Evolutionary conservation across 2,113 vertebrate genomes (phyloP).

Genomic region (Anser cygnoides): DNA sequence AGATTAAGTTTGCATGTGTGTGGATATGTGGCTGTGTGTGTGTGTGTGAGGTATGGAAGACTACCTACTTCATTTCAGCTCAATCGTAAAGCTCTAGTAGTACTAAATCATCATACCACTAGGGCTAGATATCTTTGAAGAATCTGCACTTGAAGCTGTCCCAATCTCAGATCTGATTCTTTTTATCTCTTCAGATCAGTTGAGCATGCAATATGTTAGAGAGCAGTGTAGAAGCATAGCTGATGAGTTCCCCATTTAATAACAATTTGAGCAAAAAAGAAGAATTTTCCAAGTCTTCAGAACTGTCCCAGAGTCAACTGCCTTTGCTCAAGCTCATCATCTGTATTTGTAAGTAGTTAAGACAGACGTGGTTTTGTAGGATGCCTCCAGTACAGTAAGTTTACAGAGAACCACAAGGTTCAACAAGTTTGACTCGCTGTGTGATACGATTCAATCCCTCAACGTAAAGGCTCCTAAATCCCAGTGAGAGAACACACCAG

Average conservation of each 20-base stretch:
- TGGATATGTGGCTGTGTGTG: too few relatives aligned
- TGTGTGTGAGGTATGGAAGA: background rate
- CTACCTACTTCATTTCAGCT: background rate
- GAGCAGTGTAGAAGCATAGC: background rate
- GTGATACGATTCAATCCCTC: background rate
- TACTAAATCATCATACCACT: background rate
- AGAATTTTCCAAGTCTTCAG: background rate
- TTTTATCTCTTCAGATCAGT: constrained; percentile 25
- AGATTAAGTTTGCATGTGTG: background rate
- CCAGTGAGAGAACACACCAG: background rate
- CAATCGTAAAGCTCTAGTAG: background rate
- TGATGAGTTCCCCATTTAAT: background rate
- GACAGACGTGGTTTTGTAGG: background rate
- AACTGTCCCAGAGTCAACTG: background rate
- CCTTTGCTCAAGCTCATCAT: background rate
- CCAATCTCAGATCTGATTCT: constrained; percentile 25
- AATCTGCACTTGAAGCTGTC: constrained; percentile 3
- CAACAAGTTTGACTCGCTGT: background rate
- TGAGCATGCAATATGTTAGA: background rate
- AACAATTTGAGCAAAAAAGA: background rate
- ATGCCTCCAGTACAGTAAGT: background rate
- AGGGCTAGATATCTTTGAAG: background rate
- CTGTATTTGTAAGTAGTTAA: background rate
- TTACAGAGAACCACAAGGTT: background rate
- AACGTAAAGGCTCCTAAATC: background rate